phyloP scores from a whole-genome alignment of 1,140 invertebrate genomes.

The Goniozus legneri region DNA sequence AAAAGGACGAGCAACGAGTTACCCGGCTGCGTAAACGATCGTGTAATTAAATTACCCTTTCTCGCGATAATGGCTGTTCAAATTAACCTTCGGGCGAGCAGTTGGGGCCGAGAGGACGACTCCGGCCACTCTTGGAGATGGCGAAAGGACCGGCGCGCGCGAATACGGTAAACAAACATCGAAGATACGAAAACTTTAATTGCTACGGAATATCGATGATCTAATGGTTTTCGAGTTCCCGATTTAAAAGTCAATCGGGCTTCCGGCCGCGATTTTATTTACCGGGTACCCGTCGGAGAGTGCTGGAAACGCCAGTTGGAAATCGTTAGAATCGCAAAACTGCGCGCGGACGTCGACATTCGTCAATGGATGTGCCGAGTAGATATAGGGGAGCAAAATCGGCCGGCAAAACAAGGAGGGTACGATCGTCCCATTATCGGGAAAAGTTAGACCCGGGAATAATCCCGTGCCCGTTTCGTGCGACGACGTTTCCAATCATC shows the following conservation, averaged over 20 bases:
- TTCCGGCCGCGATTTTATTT: slow-evolving; percentile 21
- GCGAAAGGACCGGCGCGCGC: neutral
- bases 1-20: slow-evolving; percentile 8
- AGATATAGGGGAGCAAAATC: slow-evolving; percentile 9
- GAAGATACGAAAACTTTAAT: slow-evolving; percentile 23
- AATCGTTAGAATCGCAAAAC: slow-evolving; percentile 10
- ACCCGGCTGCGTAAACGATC: slow-evolving; percentile 8
- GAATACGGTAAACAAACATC: slow-evolving; percentile 6
- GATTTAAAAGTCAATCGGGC: slow-evolving; percentile 18
- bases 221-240: slow-evolving; percentile 12
- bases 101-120: slow-evolving; percentile 1
- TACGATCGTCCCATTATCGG: slow-evolving; percentile 23
- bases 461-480: slow-evolving; percentile 13
- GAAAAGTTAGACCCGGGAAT: slow-evolving; percentile 23
- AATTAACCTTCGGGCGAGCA: slow-evolving; percentile 5
- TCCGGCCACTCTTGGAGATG: slow-evolving; percentile 3
- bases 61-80: neutral
- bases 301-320: slow-evolving; percentile 3
- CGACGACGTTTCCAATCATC: slow-evolving; percentile 13
- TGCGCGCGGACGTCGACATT: slow-evolving; percentile 9
- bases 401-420: slow-evolving; percentile 8
- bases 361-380: slow-evolving; percentile 12
- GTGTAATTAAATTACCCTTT: neutral
- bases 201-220: slow-evolving; percentile 30
- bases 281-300: slow-evolving; percentile 3